Evolutionary conservation across 2,113 vertebrate species (phyloP).

Genomic region (Mus spicilegus): DNA sequence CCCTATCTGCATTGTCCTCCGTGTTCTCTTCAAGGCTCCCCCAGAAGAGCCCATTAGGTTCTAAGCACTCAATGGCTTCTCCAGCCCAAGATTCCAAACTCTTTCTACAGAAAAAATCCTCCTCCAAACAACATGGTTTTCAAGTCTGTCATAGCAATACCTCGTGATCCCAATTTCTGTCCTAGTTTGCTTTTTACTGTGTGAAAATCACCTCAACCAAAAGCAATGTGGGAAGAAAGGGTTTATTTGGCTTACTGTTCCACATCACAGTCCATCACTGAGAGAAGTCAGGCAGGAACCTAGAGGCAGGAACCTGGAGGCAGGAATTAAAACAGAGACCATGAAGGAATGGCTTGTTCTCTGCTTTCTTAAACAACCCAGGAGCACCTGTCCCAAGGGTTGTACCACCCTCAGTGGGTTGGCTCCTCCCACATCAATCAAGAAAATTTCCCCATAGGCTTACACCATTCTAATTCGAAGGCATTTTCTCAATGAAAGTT

Average conservation of each 20-base stretch:
- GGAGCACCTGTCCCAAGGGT: background rate
- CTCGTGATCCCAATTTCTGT: background rate
- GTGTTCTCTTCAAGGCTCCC: background rate
- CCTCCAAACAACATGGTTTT: background rate
- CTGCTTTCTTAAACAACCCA: background rate
- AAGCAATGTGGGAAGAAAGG: background rate
- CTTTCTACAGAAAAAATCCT: background rate
- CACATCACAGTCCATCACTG: background rate
- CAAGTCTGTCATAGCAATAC: background rate
- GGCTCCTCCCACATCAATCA: background rate
- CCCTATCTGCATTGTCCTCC: background rate
- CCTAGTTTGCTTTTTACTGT: background rate
- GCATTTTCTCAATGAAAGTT: background rate
- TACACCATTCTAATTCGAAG: background rate
- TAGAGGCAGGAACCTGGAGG: background rate
- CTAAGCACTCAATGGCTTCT: background rate
- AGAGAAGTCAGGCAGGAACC: background rate
- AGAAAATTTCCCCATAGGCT: background rate
- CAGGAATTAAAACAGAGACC: background rate
- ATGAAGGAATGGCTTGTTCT: background rate
- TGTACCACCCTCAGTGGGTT: background rate
- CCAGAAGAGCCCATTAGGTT: background rate
- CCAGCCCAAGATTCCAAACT: background rate
- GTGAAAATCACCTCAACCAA: background rate
- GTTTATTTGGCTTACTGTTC: background rate